phyloP scores from a whole-genome alignment of 2,888 invertebrate species.

The Euphydryas editha region DNA sequence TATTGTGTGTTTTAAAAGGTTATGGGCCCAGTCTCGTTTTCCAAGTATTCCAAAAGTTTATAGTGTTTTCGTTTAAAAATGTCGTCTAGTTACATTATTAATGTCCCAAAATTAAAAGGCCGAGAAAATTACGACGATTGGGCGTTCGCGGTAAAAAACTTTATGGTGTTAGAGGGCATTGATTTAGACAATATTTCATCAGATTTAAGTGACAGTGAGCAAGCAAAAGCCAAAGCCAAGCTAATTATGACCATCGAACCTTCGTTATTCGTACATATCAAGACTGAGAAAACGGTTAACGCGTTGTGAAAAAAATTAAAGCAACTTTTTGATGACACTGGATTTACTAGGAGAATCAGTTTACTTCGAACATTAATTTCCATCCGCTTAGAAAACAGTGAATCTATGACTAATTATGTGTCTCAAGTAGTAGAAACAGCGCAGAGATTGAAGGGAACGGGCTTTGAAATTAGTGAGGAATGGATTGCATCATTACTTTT shows the following conservation, averaged over 20 bases:
- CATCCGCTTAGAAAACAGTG: conserved; percentile 8
- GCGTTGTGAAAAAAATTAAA: too few species aligned
- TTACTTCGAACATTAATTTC: too few species aligned
- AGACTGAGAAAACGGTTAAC: too few species aligned
- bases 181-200: not conserved
- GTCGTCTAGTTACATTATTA: conserved; percentile 7
- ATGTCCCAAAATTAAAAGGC: conserved; percentile 13
- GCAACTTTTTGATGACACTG: too few species aligned
- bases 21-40: conserved; percentile 10
- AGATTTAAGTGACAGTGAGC: not conserved
- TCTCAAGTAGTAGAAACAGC: conserved; percentile 7
- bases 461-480: conserved; percentile 30
- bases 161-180: not conserved
- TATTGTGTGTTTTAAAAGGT: conserved; percentile 11
- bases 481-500: conserved; percentile 30
- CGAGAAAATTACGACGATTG: conserved; percentile 15
- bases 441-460: conserved; percentile 8
- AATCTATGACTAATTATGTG: conserved; percentile 6
- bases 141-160: not conserved
- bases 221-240: not conserved
- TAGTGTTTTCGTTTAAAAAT: not conserved
- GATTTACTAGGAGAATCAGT: too few species aligned
- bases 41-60: conserved; percentile 3
- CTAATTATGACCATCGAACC: not conserved
- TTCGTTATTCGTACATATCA: conserved; percentile 5